Percentiles rank a stretch among this genome's conserved stretches.
Evolutionary conservation across 2,888 invertebrate genomes (phyloP).

Genomic region (Scelioninae gen. 2): DNA sequence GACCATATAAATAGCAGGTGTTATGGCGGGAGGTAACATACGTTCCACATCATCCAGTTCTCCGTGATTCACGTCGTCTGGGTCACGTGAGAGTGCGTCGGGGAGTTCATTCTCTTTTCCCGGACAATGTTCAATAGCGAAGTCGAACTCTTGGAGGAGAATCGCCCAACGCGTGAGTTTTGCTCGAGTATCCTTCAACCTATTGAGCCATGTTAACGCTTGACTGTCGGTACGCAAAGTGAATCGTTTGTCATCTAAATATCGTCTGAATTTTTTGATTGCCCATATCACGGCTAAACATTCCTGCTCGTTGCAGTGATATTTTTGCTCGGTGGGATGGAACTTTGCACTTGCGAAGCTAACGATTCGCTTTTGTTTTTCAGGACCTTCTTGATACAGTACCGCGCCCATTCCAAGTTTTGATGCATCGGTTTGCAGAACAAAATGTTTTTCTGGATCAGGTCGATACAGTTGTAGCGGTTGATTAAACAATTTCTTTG

Average conservation of each 20-base stretch:
- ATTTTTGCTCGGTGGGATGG: conserved; percentile 26
- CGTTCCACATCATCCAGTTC: background rate
- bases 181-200: conserved; percentile 17
- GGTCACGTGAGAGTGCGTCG: background rate
- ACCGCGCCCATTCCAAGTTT: conserved; percentile 12
- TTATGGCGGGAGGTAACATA: background rate
- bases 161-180: conserved; percentile 9
- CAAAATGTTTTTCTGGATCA: background rate
- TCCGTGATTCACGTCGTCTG: background rate
- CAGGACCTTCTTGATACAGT: background rate
- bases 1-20: no score
- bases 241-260: background rate
- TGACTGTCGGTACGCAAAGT: conserved; percentile 8
- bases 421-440: conserved; percentile 8
- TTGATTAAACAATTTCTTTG: conserved; percentile 1
- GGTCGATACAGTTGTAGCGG: conserved; percentile 38
- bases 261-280: conserved; percentile 1
- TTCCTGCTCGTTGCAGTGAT: conserved; percentile 12
- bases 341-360: conserved; percentile 13
- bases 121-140: background rate
- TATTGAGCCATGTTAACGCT: conserved; percentile 1
- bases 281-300: conserved; percentile 4
- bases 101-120: background rate
- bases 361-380: background rate
- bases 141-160: background rate